These are phyloP conservation scores for Siderastrea siderea DNA, from an alignment of 92 coral and sea anemone species.

Conservation along the genomic window DNA sequence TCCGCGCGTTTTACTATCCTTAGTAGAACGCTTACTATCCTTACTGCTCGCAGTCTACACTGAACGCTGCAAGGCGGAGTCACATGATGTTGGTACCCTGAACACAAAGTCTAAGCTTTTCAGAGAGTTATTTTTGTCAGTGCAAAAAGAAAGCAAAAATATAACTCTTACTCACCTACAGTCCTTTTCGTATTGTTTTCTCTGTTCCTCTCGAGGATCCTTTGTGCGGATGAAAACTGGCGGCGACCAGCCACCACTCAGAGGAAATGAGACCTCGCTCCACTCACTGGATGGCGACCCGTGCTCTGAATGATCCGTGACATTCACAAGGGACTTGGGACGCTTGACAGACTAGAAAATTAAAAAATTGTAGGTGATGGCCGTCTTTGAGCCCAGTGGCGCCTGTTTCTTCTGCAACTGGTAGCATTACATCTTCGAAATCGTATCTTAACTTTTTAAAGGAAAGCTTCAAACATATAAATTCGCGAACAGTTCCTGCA, in stretches of 20 bases:
- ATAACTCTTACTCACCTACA: slow-evolving; percentile 72
- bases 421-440: too few species aligned
- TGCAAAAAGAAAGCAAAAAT: neutral
- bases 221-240: slow-evolving; percentile 86
- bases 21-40: too few species aligned
- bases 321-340: slow-evolving; percentile 77
- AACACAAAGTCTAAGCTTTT: too few species aligned
- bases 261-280: slow-evolving; percentile 84
- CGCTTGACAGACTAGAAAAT: slow-evolving; percentile 69
- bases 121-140: too few species aligned
- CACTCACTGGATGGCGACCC: slow-evolving; percentile 71
- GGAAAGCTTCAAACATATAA: too few species aligned
- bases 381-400: neutral
- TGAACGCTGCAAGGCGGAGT: too few species aligned
- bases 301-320: slow-evolving; percentile 47
- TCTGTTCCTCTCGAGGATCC: slow-evolving; percentile 87
- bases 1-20: too few species aligned
- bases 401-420: too few species aligned
- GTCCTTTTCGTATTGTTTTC: slow-evolving; percentile 85
- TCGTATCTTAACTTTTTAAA: too few species aligned
- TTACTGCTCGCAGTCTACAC: too few species aligned
- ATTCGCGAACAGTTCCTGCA: too few species aligned
- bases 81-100: too few species aligned
- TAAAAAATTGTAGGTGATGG: neutral
- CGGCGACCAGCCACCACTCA: slow-evolving; percentile 84